Base-by-base conservation (phyloP, 1,140 invertebrate genomes). In the Aleiodes sp. region DNA sequence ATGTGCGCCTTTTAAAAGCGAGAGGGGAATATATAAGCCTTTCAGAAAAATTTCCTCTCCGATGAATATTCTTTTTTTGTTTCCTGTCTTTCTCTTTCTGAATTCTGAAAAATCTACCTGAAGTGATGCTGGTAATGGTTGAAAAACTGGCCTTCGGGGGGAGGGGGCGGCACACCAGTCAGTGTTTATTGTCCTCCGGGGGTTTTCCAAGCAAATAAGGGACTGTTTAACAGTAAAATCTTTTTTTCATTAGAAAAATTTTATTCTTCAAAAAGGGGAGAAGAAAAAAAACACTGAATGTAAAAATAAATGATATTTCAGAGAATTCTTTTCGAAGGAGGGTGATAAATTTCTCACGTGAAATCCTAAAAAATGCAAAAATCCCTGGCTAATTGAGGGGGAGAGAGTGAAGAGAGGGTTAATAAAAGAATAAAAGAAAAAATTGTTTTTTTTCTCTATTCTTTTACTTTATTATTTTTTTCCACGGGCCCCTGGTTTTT, bases 21-120 rank as follows among this genome's bases (percentile, higher is more conserved):
- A 43, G 67, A 70, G 16, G n/a, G 26, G 7, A n/a, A 6, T 16
- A 12, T 65, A 59, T 78, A 81, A 82, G 77, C 78, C 81, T 81
- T 82, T 78, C 19, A 52, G 46, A 52, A 52, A 74, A 78, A 80
- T 80, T 76, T 75, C 67, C 72, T 70, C 72, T 26, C 28, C 65
- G 35, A 67, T 67, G 28, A 57, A 28, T 67, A 29, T 57, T 57
- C 35, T 41, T 67, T 19, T 67, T 59, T 35, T 24, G 59, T 67
- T 66, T 56, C 24, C 52, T 52, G 39, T 14, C 9, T 9, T 14
- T 39, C 12, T 41, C 28, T 39, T 24, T 14, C 52, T 39, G 56
- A 56, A 60, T 35, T 33, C 21, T 10, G 33, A 57, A 21, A 41
- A 43, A 41, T 2, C 56, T 29, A 57, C 29, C 39, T 65, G 19